Conservation (phyloP, 2,797 vertebrate species). For the Lithobates sylvaticus region DNA sequence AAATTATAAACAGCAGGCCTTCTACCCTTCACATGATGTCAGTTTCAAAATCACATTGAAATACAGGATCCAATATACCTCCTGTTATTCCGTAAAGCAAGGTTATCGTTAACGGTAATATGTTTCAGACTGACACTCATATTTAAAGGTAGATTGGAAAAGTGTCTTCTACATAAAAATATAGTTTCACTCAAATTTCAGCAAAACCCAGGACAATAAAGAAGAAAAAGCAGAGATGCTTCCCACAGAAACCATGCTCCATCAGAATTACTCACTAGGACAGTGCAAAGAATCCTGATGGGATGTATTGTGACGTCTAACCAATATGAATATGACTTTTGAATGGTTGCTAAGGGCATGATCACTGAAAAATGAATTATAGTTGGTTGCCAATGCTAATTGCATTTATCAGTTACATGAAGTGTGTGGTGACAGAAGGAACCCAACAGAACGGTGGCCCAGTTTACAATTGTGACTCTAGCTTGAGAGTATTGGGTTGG, state of each 20-base stretch:
- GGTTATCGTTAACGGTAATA: constrained; percentile 38
- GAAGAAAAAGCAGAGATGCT: neutral
- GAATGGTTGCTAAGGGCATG: no score
- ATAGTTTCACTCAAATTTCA: neutral
- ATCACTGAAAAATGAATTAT: no score
- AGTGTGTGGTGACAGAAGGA: no score
- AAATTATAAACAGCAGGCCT: constrained; percentile 61
- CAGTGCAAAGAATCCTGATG: neutral
- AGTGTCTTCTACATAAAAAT: neutral
- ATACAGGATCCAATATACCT: constrained; percentile 59
- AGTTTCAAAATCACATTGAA: constrained; percentile 60
- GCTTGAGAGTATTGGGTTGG: no score
- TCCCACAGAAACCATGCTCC: neutral
- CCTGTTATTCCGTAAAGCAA: constrained; percentile 56
- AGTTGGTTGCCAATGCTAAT: no score
- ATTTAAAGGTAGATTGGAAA: constrained; percentile 21
- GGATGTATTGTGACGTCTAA: neutral
- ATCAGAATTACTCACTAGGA: neutral
- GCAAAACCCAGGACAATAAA: neutral
- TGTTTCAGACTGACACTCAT: constrained; percentile 37
- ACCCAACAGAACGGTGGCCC: no score
- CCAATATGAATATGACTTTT: neutral
- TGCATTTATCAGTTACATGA: no score
- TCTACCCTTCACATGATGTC: constrained; percentile 60
- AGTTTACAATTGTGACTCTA: no score